Conservation (phyloP, 2,797 vertebrate genomes). For the Scyliorhinus canicula region DNA sequence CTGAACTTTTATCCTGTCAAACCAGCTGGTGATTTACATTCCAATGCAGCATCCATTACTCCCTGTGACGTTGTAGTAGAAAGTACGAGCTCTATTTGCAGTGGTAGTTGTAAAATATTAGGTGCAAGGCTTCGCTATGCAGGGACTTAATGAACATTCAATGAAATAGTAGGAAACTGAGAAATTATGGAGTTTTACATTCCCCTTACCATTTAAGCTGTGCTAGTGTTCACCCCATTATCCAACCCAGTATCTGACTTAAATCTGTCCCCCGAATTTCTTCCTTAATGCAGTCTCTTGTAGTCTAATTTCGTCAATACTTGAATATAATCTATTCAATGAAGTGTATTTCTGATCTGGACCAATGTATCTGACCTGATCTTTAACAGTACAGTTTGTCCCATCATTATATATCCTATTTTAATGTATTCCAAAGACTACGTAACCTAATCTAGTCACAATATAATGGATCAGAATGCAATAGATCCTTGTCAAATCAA, state of each 20-base stretch:
- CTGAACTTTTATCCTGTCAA: background rate
- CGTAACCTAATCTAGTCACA: background rate
- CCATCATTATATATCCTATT: background rate
- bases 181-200: background rate
- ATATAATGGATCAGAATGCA: background rate
- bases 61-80: background rate
- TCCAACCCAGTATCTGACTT: background rate
- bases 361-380: background rate
- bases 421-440: background rate
- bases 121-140: background rate
- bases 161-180: background rate
- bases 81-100: background rate
- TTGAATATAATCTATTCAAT: background rate
- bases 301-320: background rate
- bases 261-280: background rate
- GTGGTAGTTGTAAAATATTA: background rate
- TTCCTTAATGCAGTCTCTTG: background rate
- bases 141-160: background rate
- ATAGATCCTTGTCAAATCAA: slow-evolving; percentile 24
- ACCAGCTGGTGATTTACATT: background rate
- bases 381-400: background rate
- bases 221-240: background rate
- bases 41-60: background rate
- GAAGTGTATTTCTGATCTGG: background rate
- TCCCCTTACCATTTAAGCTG: no score